Percentiles rank a stretch among this genome's conserved stretches.
Evolutionary conservation across 2,888 invertebrate species (phyloP).

Genomic region (Scrobipalpa atriplicella): DNA sequence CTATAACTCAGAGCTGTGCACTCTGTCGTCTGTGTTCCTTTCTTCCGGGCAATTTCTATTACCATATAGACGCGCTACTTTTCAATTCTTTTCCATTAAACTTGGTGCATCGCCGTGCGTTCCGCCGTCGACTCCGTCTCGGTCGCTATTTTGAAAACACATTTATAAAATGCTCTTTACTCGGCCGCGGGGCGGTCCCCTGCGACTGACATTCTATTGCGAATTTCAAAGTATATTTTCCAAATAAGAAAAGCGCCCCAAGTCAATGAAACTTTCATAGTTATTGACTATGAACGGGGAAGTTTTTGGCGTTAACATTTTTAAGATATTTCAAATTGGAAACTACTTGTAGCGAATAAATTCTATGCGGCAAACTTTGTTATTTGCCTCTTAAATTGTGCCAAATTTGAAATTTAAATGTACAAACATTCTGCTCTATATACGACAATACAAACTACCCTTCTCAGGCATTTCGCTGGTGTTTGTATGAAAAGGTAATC

Average conservation of each 20-base stretch:
- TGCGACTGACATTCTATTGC: constrained; percentile 78
- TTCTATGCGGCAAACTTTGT: background rate
- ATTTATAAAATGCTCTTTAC: constrained; percentile 81
- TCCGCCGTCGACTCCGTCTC: constrained; percentile 53
- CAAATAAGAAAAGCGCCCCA: constrained; percentile 63
- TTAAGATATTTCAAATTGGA: constrained; percentile 8
- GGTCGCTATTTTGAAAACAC: constrained; percentile 60
- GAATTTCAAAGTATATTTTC: constrained; percentile 74
- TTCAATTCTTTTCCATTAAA: constrained; percentile 83
- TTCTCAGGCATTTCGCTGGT: background rate
- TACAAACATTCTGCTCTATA: constrained; percentile 5
- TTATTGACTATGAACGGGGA: constrained; percentile 43
- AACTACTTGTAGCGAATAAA: background rate
- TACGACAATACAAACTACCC: background rate
- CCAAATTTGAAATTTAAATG: constrained; percentile 11
- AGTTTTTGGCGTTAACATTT: constrained; percentile 17
- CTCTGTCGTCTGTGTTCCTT: constrained; percentile 78
- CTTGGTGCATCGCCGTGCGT: constrained; percentile 79
- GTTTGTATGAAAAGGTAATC: constrained; percentile 32
- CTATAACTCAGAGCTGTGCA: constrained; percentile 78
- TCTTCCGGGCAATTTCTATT: constrained; percentile 83
- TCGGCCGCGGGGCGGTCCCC: constrained; percentile 69
- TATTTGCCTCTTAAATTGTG: background rate
- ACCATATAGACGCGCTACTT: constrained; percentile 83
- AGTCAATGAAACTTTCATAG: constrained; percentile 68